Conservation (phyloP, 1,140 invertebrate species). For the Mycetomoellerius zeteki region DNA sequence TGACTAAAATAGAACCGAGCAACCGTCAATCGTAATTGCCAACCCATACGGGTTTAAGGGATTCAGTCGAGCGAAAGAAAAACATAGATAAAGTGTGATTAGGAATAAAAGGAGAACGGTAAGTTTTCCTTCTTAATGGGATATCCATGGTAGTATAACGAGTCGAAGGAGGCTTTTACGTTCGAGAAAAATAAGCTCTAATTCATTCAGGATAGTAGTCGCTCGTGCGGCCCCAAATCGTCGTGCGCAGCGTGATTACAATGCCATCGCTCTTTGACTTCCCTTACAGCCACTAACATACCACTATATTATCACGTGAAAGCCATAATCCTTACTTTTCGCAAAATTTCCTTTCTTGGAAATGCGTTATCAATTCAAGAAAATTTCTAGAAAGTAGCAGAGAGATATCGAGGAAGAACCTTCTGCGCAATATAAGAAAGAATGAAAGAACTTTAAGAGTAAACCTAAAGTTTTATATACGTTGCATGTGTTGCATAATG, state of each 20-base stretch:
- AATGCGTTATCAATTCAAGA: not conserved
- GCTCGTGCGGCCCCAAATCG: not conserved
- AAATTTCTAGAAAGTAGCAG: not conserved
- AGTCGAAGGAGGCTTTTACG: slow-evolving; percentile 34
- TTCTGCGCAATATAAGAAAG: not conserved
- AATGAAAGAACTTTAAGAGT: not conserved
- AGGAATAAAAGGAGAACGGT: not conserved
- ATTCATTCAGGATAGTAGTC: not conserved
- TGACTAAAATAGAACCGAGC: no score
- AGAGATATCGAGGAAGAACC: not conserved
- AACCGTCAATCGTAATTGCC: no score
- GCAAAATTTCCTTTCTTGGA: slow-evolving; percentile 4
- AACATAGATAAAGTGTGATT: not conserved
- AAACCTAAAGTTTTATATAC: not conserved
- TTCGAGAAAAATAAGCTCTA: slow-evolving; percentile 9
- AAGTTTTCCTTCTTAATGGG: slow-evolving; percentile 14
- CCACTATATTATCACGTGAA: not conserved
- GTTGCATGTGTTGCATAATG: not conserved
- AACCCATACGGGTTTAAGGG: not conserved
- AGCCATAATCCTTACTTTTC: slow-evolving; percentile 17
- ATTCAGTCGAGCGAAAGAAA: not conserved
- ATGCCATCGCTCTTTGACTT: slow-evolving; percentile 5
- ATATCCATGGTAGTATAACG: slow-evolving; percentile 13
- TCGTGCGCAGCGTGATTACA: not conserved
- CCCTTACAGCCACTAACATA: not conserved